phyloP scores from a whole-genome alignment of 2,113 vertebrate genomes.

The Chauna torquata region DNA sequence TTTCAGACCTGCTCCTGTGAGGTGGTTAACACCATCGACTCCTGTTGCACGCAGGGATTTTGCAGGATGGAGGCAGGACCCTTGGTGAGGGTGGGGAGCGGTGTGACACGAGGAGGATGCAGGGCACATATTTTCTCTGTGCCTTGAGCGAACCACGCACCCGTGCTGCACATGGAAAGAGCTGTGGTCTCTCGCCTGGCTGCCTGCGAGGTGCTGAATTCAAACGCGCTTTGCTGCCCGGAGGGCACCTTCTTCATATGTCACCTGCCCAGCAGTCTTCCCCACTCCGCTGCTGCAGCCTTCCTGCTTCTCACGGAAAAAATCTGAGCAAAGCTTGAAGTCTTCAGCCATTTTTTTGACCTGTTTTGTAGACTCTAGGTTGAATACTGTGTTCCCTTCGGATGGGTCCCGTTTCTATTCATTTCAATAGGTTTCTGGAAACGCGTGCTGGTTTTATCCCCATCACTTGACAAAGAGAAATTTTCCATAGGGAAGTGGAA shows the following conservation, averaged over 20 bases:
- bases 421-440: neutral
- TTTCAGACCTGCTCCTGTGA: conserved; percentile 49
- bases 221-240: neutral
- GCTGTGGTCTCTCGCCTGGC: neutral
- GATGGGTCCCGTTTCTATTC: neutral
- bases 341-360: neutral
- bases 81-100: rapidly evolving
- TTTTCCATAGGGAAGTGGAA: neutral
- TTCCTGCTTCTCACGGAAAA: neutral
- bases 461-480: neutral
- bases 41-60: neutral
- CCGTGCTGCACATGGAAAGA: no score
- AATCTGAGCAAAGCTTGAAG: neutral
- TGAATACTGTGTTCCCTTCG: rapidly evolving
- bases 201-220: neutral
- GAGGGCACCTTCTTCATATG: neutral
- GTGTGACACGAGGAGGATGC: neutral
- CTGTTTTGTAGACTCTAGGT: rapidly evolving
- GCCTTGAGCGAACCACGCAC: no score
- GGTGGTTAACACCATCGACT: conserved; percentile 26
- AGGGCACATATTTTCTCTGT: neutral
- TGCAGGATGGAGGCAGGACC: neutral
- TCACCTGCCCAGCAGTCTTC: neutral
- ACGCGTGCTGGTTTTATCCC: neutral
- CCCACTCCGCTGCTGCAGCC: neutral